Evolutionary conservation across 2,797 vertebrate genomes (phyloP).

Genomic region (Tragopan temminckii): DNA sequence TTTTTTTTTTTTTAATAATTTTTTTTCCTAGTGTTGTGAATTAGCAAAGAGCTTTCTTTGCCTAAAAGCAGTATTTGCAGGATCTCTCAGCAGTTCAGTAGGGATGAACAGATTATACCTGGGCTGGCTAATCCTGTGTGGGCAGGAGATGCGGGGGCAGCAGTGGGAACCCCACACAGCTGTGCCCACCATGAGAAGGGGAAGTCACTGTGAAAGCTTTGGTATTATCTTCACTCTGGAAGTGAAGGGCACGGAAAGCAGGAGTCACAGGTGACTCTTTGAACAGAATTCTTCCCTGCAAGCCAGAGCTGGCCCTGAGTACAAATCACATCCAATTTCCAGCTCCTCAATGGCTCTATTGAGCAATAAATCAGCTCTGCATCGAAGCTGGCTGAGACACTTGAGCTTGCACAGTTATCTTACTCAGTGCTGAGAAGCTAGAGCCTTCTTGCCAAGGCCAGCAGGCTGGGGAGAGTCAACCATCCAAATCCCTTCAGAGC

Average conservation of each 20-base stretch:
- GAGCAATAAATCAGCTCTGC: slow-evolving; percentile 63
- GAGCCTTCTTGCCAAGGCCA: slow-evolving; percentile 41
- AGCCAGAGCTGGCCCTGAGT: slow-evolving; percentile 24
- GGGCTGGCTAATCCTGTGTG: slow-evolving; percentile 17
- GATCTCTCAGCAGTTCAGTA: not conserved
- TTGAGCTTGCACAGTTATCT: slow-evolving; percentile 2
- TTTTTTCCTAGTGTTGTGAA: not conserved
- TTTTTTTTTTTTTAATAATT: not conserved
- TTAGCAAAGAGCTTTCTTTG: not conserved
- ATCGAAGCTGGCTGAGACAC: slow-evolving; percentile 6
- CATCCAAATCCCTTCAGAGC: slow-evolving; percentile 7
- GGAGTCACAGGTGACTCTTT: slow-evolving; percentile 5
- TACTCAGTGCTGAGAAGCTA: slow-evolving; percentile 40
- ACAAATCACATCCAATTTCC: slow-evolving; percentile 71
- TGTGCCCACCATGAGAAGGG: accelerated
- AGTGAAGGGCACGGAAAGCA: not conserved
- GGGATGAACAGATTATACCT: slow-evolving; percentile 25
- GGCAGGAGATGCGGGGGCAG: not conserved
- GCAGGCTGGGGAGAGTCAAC: slow-evolving; percentile 1
- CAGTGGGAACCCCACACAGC: not conserved
- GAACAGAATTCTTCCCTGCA: slow-evolving; percentile 29
- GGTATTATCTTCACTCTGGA: not conserved
- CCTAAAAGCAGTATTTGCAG: not conserved
- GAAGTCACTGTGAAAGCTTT: not conserved
- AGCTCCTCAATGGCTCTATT: slow-evolving; percentile 39